Conservation (phyloP, 2,888 invertebrate genomes). For the Argyresthia albistria region DNA sequence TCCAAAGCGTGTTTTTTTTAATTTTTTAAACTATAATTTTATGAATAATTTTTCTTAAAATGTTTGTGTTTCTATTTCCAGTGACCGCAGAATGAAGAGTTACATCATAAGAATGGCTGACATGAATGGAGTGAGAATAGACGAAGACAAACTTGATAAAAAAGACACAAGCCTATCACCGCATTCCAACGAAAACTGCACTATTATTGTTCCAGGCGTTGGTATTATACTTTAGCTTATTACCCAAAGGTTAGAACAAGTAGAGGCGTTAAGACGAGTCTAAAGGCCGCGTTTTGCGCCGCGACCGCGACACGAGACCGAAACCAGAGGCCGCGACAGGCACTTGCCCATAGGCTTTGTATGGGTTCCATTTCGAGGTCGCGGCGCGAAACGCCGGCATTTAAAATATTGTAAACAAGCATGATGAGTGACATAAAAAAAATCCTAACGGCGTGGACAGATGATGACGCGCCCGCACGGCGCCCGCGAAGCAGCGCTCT, state of each 20-base stretch:
- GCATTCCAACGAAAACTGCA: constrained; percentile 35
- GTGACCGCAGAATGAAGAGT: constrained; percentile 37
- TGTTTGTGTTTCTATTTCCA: constrained; percentile 24
- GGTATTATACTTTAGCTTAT: constrained; percentile 33
- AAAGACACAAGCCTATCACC: constrained; percentile 23
- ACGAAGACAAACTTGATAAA: constrained; percentile 28
- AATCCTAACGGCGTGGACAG: no score
- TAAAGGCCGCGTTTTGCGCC: no score
- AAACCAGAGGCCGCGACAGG: no score
- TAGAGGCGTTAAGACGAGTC: not conserved
- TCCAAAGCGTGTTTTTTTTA: no score
- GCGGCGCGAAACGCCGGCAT: not conserved
- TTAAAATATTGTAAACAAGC: not conserved
- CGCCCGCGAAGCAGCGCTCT: no score
- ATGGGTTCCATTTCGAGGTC: no score
- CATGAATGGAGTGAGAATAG: constrained; percentile 33
- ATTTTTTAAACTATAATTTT: no score
- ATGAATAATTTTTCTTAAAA: no score
- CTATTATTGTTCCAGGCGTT: constrained; percentile 45
- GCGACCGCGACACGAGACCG: no score
- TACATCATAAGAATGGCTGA: constrained; percentile 36
- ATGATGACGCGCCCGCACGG: no score
- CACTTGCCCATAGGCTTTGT: no score
- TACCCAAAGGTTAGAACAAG: no score
- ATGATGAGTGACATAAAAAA: not conserved